phyloP scores from a whole-genome alignment of 2,113 vertebrate genomes.

The Oceanodroma tethys region DNA sequence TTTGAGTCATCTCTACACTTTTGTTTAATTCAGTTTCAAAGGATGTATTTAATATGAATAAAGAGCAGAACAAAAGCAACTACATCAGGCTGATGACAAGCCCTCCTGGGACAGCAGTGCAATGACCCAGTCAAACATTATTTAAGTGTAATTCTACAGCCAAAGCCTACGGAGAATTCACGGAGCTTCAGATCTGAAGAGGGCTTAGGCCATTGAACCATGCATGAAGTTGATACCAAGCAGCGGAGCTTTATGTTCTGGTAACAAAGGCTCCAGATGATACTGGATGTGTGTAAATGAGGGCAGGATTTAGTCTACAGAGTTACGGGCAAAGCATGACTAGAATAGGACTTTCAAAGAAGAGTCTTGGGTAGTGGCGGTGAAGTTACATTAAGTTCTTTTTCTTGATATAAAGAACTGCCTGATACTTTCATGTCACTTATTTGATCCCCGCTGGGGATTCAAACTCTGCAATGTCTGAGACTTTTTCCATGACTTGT shows the following conservation, averaged over 20 bases:
- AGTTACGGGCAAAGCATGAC: neutral
- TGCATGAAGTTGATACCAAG: neutral
- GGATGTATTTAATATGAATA: neutral
- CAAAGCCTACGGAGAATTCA: neutral
- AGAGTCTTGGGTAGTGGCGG: neutral
- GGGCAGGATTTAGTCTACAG: neutral
- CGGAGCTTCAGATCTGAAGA: neutral
- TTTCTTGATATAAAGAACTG: neutral
- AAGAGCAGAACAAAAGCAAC: conserved; percentile 9
- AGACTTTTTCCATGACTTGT: conserved; percentile 3
- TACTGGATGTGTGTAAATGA: neutral
- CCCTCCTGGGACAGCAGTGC: neutral
- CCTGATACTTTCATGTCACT: conserved; percentile 9
- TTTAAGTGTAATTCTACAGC: neutral
- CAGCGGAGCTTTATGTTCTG: neutral
- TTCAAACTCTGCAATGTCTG: neutral
- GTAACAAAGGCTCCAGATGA: neutral
- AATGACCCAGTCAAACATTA: neutral
- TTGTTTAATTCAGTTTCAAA: neutral
- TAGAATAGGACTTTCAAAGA: neutral
- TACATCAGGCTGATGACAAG: neutral
- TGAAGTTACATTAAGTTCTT: neutral
- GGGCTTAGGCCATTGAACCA: neutral
- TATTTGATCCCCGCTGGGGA: neutral
- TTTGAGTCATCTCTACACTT: neutral